Evolutionary conservation across 2,888 invertebrate species (phyloP).

Genomic region (Drosophila setosimentum): DNA sequence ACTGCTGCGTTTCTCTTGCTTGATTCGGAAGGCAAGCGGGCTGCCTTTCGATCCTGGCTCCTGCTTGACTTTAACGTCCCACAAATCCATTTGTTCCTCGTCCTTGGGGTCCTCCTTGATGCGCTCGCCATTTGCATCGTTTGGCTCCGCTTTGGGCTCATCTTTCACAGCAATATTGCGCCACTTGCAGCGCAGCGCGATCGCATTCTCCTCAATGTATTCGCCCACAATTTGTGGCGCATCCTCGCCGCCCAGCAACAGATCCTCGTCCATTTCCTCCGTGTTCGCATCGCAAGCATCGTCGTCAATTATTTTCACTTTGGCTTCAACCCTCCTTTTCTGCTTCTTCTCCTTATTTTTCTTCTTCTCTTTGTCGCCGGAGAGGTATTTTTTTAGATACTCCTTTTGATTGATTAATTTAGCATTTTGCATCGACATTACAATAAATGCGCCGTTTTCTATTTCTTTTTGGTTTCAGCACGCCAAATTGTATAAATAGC

Average conservation of each 20-base stretch:
- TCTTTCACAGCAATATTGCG: conserved; percentile 79
- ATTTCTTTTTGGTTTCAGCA: conserved; percentile 4
- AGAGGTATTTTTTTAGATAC: conserved; percentile 92
- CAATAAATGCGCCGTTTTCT: background rate
- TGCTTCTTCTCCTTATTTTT: conserved; percentile 86
- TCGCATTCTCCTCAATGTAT: conserved; percentile 92
- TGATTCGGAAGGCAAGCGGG: conserved; percentile 36
- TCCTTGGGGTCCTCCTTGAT: conserved; percentile 49
- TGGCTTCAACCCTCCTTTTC: conserved; percentile 85
- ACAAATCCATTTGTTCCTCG: conserved; percentile 54
- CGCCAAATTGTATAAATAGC: conserved; percentile 5
- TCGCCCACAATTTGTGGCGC: conserved; percentile 95
- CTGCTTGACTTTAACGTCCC: conserved; percentile 71
- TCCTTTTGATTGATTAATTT: conserved; percentile 89
- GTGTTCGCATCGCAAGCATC: conserved; percentile 88
- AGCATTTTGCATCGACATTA: conserved; percentile 71
- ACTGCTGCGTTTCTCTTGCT: conserved; percentile 61
- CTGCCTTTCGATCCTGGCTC: conserved; percentile 17
- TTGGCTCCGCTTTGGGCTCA: conserved; percentile 56
- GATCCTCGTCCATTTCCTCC: conserved; percentile 86
- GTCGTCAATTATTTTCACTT: conserved; percentile 93
- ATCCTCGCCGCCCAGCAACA: conserved; percentile 92
- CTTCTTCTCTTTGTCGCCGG: conserved; percentile 87
- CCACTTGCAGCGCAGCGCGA: conserved; percentile 86
- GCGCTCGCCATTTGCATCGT: conserved; percentile 23